Base-by-base conservation (phyloP, 1,140 invertebrate species). In the Cydia strobilella region DNA sequence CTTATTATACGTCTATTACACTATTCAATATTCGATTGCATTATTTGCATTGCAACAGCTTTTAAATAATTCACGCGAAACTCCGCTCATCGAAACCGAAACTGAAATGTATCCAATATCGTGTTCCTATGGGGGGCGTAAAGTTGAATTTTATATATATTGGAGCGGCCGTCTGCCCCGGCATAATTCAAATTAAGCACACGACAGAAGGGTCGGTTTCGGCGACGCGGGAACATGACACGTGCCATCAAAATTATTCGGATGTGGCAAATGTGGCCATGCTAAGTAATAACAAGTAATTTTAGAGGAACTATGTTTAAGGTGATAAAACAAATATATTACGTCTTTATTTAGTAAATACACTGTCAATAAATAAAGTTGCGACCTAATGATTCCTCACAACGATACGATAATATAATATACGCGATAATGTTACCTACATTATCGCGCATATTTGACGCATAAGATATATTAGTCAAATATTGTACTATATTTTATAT, bases 161-260 rank as follows among this genome's bases (percentile, higher is more conserved):
- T 65, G 80, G 79, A 74, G 79, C 76, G 75, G 74, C 80, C 79
- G 86, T 84, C 83, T 83, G 85, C 79, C 81, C 83, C 77, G 78
- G 77, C 86, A 88, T 90, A 86, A 90, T 87, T 90, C 89, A 89
- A 90, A 90, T 89, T 90, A 90, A 86, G 85, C 85, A 80, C 83
- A 84, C 85, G 85, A 85, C 84, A 81, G 82, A 77, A 81, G 82
- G 85, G 85, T 81, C 80, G 74, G 79, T 20, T 12, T 42, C 42
- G 65, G 65, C 72, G 39, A 35, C 69, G 12, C 42, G 69, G 69
- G 69, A 20, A 12, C 35, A 15, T 48, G 71, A 4, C 39, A 48
- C 71, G 71, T 25, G 71, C n/a, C 23, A 15, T 42, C 39, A 69
- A 72, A 23, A 72, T 20, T 45, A 18, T 25, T 72, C 45, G 18